Evolutionary conservation across 2,888 invertebrate genomes (phyloP), one percentile per base, ranked within the genome.

Genomic region (Disparrhopalites patrizii): DNA sequence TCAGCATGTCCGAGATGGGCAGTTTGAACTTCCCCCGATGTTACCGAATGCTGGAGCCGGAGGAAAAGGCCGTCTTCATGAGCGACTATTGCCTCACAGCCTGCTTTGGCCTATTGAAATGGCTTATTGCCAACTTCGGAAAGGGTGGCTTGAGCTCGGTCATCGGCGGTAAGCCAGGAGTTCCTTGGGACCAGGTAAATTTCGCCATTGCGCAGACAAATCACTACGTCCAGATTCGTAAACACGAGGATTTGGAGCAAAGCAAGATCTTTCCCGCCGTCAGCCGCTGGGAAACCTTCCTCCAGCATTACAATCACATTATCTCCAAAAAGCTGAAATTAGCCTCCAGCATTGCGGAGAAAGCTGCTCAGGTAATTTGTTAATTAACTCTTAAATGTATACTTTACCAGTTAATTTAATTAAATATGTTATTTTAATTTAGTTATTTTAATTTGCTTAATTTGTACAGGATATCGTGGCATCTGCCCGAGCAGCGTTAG

Each of bases 21-120:
- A 82, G 87, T 70, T 87, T 89, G 5, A 87, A 87, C 73, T 94
- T 91, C 78, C 94, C 93, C 0, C 85, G 94, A 33, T 93, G 92
- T 78, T 93, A 91, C 80, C 86, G 88, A 79, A 85, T 93, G 72
- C 86, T 89, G 77, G 88, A 87, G 77, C 85, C 87, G 0, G 91
- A 92, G 71, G 91, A 91, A 77, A 83, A 89, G 77, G 85, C 86
- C 76, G 88, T 89, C 67, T 92, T 92, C 77, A 82, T 90, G 68
- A 91, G 93, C 69, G 94, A 96, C 80, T 96, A 90, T 78, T 86
- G 93, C 77, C 81, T 91, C 73, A 94, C 94, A 1, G 90, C 93
- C 1, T 94, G 94, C 78, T 85, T 92, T 74, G 87, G 90, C 72
- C 81, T 92, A 55, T 81, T 95, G 43, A 90, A 91, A 79, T 89